Conservation (phyloP, 2,888 invertebrate species). For the Spilosoma lubricipeda region DNA sequence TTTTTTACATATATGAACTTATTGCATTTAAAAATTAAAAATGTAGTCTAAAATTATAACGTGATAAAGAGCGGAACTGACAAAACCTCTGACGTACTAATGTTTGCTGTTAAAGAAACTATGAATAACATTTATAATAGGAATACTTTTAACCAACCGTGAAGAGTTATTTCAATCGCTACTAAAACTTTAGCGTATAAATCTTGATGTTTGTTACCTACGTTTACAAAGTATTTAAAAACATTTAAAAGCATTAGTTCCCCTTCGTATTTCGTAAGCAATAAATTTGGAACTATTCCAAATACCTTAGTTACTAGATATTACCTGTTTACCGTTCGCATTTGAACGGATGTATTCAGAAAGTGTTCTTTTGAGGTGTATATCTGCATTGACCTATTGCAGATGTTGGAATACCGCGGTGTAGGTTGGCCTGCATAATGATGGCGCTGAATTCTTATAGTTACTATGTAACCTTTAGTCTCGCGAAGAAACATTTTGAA, state of each 20-base stretch:
- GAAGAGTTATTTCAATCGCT: slow-evolving; percentile 27
- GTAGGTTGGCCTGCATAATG: slow-evolving; percentile 24
- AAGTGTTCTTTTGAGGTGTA: slow-evolving; percentile 34
- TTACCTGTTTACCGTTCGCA: slow-evolving; percentile 32
- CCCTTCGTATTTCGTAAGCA: slow-evolving; percentile 35
- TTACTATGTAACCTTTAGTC: background rate
- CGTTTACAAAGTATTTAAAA: slow-evolving; percentile 27
- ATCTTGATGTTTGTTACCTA: slow-evolving; percentile 26
- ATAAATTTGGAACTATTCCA: slow-evolving; percentile 44
- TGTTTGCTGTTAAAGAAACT: slow-evolving; percentile 9
- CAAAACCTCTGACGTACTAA: background rate
- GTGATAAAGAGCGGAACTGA: slow-evolving; percentile 12
- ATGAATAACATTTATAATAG: slow-evolving; percentile 14
- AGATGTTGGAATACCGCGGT: slow-evolving; percentile 29
- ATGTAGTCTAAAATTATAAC: background rate
- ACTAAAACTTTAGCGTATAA: slow-evolving; percentile 22
- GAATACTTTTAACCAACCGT: background rate
- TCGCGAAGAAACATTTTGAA: background rate
- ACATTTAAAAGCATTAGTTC: slow-evolving; percentile 27
- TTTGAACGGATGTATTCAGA: slow-evolving; percentile 33
- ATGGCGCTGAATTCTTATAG: slow-evolving; percentile 21
- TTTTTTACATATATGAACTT: no score
- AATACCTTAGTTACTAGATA: slow-evolving; percentile 16
- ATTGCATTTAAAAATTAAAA: background rate
- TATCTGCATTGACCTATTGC: slow-evolving; percentile 44